Evolutionary conservation across 2,888 invertebrate genomes (phyloP).

Genomic region (Liposcelis brunnea): DNA sequence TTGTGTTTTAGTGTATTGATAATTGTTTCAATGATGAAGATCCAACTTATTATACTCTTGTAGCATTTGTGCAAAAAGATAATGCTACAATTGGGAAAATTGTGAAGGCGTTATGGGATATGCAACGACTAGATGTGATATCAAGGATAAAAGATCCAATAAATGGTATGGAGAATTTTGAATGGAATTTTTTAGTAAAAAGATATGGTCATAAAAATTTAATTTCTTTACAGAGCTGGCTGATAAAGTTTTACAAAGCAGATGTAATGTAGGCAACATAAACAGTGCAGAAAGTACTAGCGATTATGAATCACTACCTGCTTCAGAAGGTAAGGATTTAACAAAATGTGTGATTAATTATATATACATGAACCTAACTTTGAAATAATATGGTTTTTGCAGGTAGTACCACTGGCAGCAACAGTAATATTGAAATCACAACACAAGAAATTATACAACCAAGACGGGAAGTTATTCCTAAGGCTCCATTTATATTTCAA

Average conservation of each 20-base stretch:
- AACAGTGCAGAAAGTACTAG: not conserved
- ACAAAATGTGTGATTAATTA: no score
- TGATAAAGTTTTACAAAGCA: not conserved
- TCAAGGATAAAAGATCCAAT: not conserved
- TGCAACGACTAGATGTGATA: constrained; percentile 10
- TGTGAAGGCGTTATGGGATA: constrained; percentile 6
- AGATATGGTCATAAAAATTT: not conserved
- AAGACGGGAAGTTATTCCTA: no score
- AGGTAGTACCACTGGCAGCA: no score
- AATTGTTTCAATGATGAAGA: constrained; percentile 10
- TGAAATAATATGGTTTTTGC: no score
- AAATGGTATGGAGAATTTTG: not conserved
- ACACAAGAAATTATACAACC: no score
- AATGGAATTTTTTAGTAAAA: not conserved
- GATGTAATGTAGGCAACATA: not conserved
- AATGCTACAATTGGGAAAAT: constrained; percentile 10
- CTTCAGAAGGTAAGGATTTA: constrained; percentile 7
- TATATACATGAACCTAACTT: no score
- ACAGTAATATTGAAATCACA: no score
- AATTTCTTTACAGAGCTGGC: not conserved
- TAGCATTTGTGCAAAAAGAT: constrained; percentile 7
- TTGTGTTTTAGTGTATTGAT: not conserved
- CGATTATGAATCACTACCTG: not conserved
- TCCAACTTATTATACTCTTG: constrained; percentile 6
- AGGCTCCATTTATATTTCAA: no score